Evolutionary conservation across 2,797 vertebrate species (phyloP), one percentile per base, ranked within the genome.

Genomic region (Pyrocephalus nanus): DNA sequence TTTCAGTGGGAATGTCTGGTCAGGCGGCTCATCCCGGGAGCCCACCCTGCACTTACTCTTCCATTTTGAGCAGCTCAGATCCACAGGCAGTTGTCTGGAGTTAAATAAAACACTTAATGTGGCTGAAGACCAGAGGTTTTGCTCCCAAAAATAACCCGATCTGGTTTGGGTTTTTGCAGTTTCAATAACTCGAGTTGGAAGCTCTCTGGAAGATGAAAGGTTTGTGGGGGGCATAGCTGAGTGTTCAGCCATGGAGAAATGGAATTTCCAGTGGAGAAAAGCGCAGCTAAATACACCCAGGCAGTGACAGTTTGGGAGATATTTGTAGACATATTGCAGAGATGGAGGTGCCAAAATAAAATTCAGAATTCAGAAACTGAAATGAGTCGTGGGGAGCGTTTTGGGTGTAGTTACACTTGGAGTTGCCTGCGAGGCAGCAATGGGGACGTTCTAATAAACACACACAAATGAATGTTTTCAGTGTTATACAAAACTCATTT

Each of bases 341-440:
- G 54, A 34, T 85, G 92, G 79, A 84, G 70, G 34, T 84, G 60
- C 73, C 82, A 65, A 91, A 95, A 75, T 79, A 74, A 93, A 92
- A 78, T 89, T 95, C 88, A 86, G 95, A 95, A 86, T 94, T 45
- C 95, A 94, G 96, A 97, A 97, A 96, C 96, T 96, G 97, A 97
- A 97, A 83, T 91, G 71, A 84, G 90, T 48, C 73, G 17, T 8
- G 32, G 53, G 57, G 85, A 86, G 94, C 96, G 95, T 96, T 83
- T 57, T 51, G 96, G 95, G 90, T 94, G 87, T 91, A 96, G 95
- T 95, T 98, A 74, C 83, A 42, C 82, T 90, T 86, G 76, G 42
- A 75, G 65, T 89, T 83, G 93, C 61, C 83, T 92, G 88, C 72
- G 34, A 4, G 76, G 72, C 55, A 69, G 45, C 20, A 2, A 0